Evolutionary conservation across 1,140 invertebrate genomes (phyloP), one percentile per base, ranked within the genome.

Genomic region (Drosophila mauritiana): DNA sequence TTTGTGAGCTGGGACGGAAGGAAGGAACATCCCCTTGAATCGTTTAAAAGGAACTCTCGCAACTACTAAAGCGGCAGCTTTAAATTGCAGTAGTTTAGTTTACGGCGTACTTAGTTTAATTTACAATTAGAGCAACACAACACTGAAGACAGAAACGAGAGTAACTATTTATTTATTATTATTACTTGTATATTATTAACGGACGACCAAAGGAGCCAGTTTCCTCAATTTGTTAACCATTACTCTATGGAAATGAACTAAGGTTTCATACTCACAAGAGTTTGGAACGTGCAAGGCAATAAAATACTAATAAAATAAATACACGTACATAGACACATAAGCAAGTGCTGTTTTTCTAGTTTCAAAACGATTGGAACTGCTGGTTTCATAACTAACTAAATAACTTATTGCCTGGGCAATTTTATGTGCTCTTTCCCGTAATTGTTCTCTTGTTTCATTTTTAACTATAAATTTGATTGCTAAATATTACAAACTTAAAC

Each of bases 41-140:
- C 31, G 67, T 79, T 51, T 80, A 25, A 57, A 67, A 61, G 48
- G 53, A 79, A 83, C 84, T 88, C 80, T 83, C 84, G 84, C 83
- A 88, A 88, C 83, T 77, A 80, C 56, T 83, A 89, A 89, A 88
- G 83, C 83, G 76, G 76, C 83, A 89, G 84, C 83, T 89, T 88
- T 88, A 80, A 83, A 88, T 73, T 88, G 83, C 84, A 88, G 76
- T 89, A 88, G 69, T 77, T 67, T 89, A 89, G 75, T 79, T 84
- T 82, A 83, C 73, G 69, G 27, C 59, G 34, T 70, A 75, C 54
- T 76, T 86, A 83, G 83, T 83, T 79, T 88, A 88, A 83, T 64
- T 83, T 89, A 88, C 56, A 62, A 83, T 88, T 89, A 88, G 79
- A 73, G 65, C 46, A 79, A 65, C 59, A 89, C 68, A 69, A 36